Evolutionary conservation across 2,113 vertebrate species (phyloP), one percentile per base, ranked within the genome.

Genomic region (Castor canadensis): DNA sequence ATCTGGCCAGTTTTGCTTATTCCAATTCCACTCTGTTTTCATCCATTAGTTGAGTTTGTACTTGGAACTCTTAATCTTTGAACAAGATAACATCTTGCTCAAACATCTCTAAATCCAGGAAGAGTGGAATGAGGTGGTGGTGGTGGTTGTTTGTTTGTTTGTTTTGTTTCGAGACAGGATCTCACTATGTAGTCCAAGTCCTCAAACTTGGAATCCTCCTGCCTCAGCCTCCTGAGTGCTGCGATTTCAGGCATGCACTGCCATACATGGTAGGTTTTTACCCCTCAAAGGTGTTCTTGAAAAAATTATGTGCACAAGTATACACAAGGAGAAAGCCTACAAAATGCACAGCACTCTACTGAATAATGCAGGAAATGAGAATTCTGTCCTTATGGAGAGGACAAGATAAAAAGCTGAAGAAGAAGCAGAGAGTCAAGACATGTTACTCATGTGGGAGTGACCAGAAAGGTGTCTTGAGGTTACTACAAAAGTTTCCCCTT

Each of bases 31-130:
- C 32, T 66, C 30, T 69, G 5, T 67, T 79, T 90, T 87, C 28
- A 49, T 15, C 22, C 15, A 58, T 47, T 72, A 64, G 77, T 12
- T 76, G 87, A 82, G 49, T 60, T 85, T 82, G 62, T 71, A 64
- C 32, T 64, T 77, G 60, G 24, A 84, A 49, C 40, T 86, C 35
- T 81, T 32, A 54, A 56, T 87, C 67, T 85, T 58, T 94, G 76
- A 22, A 83, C 47, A 82, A 79, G 28, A 92, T 43, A 62, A 73
- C 3, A 79, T 40, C 43, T 43, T 77, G 40, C 58, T 67, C 49
- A 92, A 91, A 20, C 30, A 73, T 93, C 91, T 91, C 72, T 86
- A 77, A 94, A 82, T n/a, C 40, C 45, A 38, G 32, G 45, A 47
- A 77, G 35, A 45, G 20, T 67, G 64, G 40, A 71, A 52, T 56